A percentile compares a stretch with the other conserved stretches of the same genome.
These are phyloP conservation scores for Beaufortia kweichowensis DNA, from an alignment of 2,113 vertebrate genomes.

Conservation along the genomic window DNA sequence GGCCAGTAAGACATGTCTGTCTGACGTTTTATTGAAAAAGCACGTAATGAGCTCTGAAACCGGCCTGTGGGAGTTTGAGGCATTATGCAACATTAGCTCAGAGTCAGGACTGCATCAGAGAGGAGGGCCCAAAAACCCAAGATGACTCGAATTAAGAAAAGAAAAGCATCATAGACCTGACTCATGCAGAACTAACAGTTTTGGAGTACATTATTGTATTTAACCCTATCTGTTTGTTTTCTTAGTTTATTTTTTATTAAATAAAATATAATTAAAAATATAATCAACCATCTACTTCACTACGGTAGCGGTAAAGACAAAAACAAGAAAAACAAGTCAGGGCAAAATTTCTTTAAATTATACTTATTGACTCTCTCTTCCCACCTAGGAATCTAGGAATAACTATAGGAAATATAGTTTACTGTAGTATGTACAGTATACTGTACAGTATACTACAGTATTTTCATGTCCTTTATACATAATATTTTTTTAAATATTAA, in stretches of 20 bases:
- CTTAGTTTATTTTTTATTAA: background rate
- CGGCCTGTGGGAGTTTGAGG: conserved; percentile 6
- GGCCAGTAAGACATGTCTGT: background rate
- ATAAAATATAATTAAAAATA: background rate
- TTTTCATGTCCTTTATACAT: too few relatives aligned
- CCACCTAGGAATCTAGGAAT: too few relatives aligned
- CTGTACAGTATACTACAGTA: too few relatives aligned
- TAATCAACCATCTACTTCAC: background rate
- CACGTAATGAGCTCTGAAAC: background rate
- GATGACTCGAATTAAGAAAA: conserved; percentile 4
- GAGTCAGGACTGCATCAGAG: conserved; percentile 3
- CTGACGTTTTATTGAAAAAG: background rate
- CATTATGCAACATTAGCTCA: conserved; percentile 15
- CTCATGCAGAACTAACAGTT: too few relatives aligned
- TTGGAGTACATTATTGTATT: too few relatives aligned
- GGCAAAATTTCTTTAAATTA: background rate
- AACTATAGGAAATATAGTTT: too few relatives aligned
- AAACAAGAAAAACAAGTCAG: background rate
- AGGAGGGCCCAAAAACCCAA: background rate
- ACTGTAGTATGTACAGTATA: too few relatives aligned
- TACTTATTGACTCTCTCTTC: background rate
- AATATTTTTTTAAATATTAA: too few relatives aligned
- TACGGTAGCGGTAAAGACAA: background rate
- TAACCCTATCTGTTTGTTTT: background rate
- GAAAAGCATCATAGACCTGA: background rate